Evolutionary conservation across 2,797 vertebrate genomes (phyloP).

Genomic region (Gouania willdenowi): DNA sequence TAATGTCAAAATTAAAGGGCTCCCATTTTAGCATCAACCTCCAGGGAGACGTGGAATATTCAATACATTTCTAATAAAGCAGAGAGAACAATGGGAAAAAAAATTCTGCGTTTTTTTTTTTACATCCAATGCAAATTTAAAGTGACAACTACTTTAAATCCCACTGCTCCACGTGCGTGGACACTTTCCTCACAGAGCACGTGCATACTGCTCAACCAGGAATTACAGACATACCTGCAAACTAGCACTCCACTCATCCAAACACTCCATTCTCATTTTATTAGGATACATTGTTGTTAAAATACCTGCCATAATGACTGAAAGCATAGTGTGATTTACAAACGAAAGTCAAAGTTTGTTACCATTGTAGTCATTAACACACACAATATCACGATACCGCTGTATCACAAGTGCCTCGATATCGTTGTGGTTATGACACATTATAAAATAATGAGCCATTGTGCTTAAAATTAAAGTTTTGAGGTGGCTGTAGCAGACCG

Average conservation of each 20-base stretch:
- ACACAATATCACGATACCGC: too few species aligned
- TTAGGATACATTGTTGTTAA: constrained; percentile 40
- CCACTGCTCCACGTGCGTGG: constrained; percentile 13
- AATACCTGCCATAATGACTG: constrained; percentile 15
- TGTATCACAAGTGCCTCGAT: too few species aligned
- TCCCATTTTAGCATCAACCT: not conserved
- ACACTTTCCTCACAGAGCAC: constrained; percentile 40
- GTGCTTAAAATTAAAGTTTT: too few species aligned
- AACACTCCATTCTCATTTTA: constrained; percentile 16
- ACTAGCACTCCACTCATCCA: constrained; percentile 37
- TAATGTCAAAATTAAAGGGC: constrained; percentile 9
- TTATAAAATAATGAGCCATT: too few species aligned
- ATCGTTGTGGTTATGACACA: too few species aligned
- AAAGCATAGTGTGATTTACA: constrained; percentile 11
- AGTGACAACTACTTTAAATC: constrained; percentile 68
- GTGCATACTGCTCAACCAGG: constrained; percentile 38
- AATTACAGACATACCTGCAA: constrained; percentile 45
- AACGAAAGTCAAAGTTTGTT: too few species aligned
- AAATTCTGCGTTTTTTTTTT: constrained; percentile 19
- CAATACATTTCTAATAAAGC: constrained; percentile 21
- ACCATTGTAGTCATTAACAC: too few species aligned
- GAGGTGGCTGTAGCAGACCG: too few species aligned
- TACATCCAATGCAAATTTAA: constrained; percentile 36
- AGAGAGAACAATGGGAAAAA: constrained; percentile 30
- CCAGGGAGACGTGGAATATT: constrained; percentile 34